Conservation (phyloP, 1,140 invertebrate species). For the Meloidogyne hapla region DNA sequence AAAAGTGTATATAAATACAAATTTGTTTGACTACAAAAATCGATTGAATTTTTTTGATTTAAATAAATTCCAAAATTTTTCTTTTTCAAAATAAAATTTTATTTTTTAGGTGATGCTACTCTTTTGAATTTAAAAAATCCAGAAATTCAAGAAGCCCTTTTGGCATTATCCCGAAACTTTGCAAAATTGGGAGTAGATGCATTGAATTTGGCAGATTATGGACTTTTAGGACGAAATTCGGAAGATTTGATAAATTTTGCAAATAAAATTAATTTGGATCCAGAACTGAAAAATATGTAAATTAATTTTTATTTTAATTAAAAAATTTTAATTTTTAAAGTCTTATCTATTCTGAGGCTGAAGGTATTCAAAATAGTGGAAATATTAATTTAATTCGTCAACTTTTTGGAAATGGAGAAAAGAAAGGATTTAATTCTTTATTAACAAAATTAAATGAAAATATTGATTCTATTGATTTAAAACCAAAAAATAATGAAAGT, state of each 20-base stretch:
- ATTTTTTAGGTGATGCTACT: conserved; percentile 10
- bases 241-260: not conserved
- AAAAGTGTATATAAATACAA: too few relatives aligned
- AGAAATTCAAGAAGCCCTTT: conserved; percentile 21
- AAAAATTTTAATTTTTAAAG: conserved; percentile 3
- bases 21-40: too few relatives aligned
- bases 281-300: conserved; percentile 10
- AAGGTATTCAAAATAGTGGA: not conserved
- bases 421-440: not conserved
- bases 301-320: not conserved
- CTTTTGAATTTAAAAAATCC: conserved; percentile 22
- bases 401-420: conserved; percentile 9
- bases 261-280: conserved; percentile 1
- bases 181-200: conserved; percentile 29
- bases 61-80: too few relatives aligned
- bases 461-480: not conserved
- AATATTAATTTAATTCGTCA: conserved; percentile 4
- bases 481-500: not conserved
- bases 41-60: too few relatives aligned
- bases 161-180: conserved; percentile 16
- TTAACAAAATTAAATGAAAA: not conserved
- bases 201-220: conserved; percentile 32
- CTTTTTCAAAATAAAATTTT: too few relatives aligned
- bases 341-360: conserved; percentile 7
- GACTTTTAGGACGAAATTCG: not conserved